phyloP scores from a whole-genome alignment of 2,797 vertebrate species.

The Iguana delicatissima region DNA sequence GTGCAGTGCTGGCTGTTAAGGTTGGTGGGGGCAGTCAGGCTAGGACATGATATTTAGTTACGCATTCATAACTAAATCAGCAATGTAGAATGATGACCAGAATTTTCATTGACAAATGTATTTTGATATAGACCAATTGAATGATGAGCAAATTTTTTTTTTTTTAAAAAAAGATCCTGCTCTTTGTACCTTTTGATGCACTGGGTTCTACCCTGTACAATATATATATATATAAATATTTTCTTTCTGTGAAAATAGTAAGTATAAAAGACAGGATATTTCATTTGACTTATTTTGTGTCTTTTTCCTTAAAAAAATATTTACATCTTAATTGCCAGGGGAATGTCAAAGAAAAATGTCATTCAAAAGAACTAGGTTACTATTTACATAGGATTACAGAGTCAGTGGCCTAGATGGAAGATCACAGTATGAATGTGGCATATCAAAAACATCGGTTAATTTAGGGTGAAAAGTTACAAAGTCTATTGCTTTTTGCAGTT shows the following conservation, averaged over 20 bases:
- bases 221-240: conserved; percentile 53
- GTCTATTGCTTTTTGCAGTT: not conserved
- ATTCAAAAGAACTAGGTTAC: not conserved
- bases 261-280: conserved; percentile 55
- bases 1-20: no score
- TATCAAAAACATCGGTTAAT: not conserved
- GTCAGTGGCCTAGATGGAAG: not conserved
- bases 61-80: no score
- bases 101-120: no score
- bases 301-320: not conserved
- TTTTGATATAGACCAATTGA: not conserved
- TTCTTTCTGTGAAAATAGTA: conserved; percentile 36
- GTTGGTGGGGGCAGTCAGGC: no score
- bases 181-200: conserved; percentile 15
- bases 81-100: no score
- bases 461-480: not conserved
- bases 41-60: no score
- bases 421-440: not conserved
- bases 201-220: conserved; percentile 28
- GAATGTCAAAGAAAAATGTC: not conserved
- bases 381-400: conserved; percentile 26
- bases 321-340: not conserved
- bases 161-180: not conserved
- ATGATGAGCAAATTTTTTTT: no score
- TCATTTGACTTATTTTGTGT: conserved; percentile 4